These are phyloP conservation scores for Pygmarrhopalites habei DNA, from an alignment of 1,140 invertebrate species.

Conservation along the genomic window DNA sequence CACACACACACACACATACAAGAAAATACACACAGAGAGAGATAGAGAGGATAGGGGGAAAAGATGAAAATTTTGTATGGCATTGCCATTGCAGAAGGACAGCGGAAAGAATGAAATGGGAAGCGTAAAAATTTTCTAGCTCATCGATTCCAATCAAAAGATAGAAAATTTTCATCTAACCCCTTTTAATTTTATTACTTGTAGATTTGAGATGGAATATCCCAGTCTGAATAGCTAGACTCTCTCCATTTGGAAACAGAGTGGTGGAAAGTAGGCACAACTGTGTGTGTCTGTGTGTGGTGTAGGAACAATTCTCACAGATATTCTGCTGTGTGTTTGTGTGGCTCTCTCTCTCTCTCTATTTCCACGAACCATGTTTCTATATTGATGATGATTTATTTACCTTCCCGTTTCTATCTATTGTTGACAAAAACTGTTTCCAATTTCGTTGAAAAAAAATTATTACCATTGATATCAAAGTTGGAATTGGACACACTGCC, in stretches of 20 bases:
- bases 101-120: conserved; percentile 9
- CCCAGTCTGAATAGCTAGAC: not conserved
- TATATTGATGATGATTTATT: conserved; percentile 4
- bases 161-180: conserved; percentile 9
- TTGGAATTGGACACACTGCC: conserved; percentile 9
- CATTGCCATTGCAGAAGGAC: too few species aligned
- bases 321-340: not conserved
- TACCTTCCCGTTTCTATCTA: not conserved
- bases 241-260: too few species aligned
- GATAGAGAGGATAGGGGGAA: too few species aligned
- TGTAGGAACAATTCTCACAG: not conserved
- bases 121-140: conserved; percentile 35
- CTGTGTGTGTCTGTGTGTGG: too few species aligned
- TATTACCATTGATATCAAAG: conserved; percentile 18
- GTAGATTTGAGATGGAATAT: conserved; percentile 4
- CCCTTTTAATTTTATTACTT: conserved; percentile 16
- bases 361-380: too few species aligned
- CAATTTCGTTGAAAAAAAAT: not conserved
- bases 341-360: not conserved
- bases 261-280: too few species aligned
- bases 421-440: conserved; percentile 4
- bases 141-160: conserved; percentile 38
- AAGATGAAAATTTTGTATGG: too few species aligned
- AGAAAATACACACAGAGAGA: too few species aligned
- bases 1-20: too few species aligned